phyloP scores from a whole-genome alignment of 2,797 vertebrate genomes.

The Etheostoma perlongum region DNA sequence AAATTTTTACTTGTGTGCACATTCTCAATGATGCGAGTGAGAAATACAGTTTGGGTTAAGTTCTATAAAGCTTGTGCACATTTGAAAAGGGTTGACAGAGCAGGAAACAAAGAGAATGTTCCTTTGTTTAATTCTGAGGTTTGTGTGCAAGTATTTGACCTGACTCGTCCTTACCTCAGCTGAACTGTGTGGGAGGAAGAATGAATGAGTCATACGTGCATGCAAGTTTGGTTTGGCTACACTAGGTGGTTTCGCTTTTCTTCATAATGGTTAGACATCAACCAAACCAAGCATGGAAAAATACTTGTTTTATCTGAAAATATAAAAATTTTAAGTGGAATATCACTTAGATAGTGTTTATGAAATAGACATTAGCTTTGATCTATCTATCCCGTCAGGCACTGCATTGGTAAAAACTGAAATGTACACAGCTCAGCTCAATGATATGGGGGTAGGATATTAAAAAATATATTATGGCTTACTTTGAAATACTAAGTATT shows the following conservation, averaged over 20 bases:
- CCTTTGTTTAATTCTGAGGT: conserved; percentile 36
- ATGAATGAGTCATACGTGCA: conserved; percentile 60
- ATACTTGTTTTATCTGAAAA: conserved; percentile 51
- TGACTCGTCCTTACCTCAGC: conserved; percentile 16
- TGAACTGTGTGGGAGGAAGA: conserved; percentile 19
- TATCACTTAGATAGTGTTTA: conserved; percentile 43
- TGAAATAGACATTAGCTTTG: conserved; percentile 34
- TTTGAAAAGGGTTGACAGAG: conserved; percentile 20
- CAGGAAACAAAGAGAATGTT: conserved; percentile 32
- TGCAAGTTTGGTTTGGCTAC: conserved; percentile 50
- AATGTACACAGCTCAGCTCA: conserved; percentile 18
- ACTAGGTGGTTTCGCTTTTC: conserved; percentile 57
- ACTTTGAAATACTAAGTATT: neutral
- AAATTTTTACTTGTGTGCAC: neutral
- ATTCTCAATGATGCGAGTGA: conserved; percentile 5
- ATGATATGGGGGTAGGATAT: neutral
- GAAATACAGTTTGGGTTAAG: neutral
- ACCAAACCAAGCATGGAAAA: conserved; percentile 42
- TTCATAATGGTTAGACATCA: conserved; percentile 53
- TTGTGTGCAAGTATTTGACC: conserved; percentile 40
- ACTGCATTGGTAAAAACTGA: conserved; percentile 38
- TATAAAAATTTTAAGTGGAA: conserved; percentile 35
- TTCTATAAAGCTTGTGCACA: conserved; percentile 24
- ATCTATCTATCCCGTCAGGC: conserved; percentile 29
- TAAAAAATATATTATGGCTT: conserved; percentile 6